Base-by-base conservation (phyloP, 2,113 vertebrate genomes). In the Halichoerus grypus region DNA sequence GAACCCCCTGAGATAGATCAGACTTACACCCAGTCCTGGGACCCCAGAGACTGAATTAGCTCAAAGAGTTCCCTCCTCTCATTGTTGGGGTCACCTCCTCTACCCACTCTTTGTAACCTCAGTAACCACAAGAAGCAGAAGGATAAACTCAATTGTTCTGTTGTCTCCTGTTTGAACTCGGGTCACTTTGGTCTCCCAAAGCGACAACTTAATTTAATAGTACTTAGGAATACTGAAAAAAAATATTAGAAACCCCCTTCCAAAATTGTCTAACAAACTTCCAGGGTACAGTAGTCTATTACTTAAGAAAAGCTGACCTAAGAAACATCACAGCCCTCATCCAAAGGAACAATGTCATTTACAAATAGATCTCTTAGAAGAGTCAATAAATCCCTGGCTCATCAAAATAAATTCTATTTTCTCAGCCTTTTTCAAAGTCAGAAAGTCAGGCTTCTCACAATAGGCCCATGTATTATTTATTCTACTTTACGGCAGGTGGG, bases 381-480 rank as follows among this genome's bases (percentile, higher is more conserved):
- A 82, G 9, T 65, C 59, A 49, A 69, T n/a, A 69, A 97, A 83
- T 57, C 16, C 28, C 55, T 80, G 74, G 53, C 13, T 79, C 83
- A 49, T 1, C 46, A 19, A 72, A 96, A 57, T 53, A 61, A 91
- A 65, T 46, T 81, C 19, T 82, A 46, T 61, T 61, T 88, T 86
- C 74, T 93, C 14, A 22, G 61, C 4, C n/a, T 90, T 87, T 88
- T 88, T 61, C n/a, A 81, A 93, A 83, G 33, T 83, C 80, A 96
- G 18, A 92, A 92, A 86, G 63, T 42, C 59, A 39, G 71, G 31
- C 85, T 81, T 76, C 83, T 91, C 77, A 77, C 31, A 84, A 22
- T 0, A 71, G 22, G 36, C n/a, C 19, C 69, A 6, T 42, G 15
- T 7, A 19, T 36, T 71, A 7, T 51, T 81, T 76, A 51, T 74